phyloP scores from a whole-genome alignment of 2,797 vertebrate species.

The Bovichtus diacanthus region DNA sequence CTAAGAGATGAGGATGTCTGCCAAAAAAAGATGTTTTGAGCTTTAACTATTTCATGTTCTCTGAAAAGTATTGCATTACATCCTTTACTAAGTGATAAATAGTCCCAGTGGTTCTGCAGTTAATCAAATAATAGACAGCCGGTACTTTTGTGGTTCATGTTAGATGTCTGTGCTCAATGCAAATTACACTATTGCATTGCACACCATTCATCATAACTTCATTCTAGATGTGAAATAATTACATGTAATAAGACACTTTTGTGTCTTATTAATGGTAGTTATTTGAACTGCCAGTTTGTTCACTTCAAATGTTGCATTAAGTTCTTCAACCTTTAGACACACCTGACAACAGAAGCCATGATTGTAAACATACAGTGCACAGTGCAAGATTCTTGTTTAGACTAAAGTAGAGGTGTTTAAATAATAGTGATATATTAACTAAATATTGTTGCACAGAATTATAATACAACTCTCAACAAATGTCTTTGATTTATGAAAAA shows the following conservation, averaged over 20 bases:
- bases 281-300: constrained; percentile 19
- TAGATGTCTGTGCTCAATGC: not conserved
- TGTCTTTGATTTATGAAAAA: constrained; percentile 69
- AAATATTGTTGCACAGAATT: constrained; percentile 15
- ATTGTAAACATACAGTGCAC: constrained; percentile 30
- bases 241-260: not conserved
- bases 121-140: not conserved
- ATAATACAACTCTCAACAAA: constrained; percentile 47
- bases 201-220: constrained; percentile 7
- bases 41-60: not conserved
- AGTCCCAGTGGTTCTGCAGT: not conserved
- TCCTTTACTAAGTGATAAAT: not conserved
- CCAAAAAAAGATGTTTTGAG: not conserved
- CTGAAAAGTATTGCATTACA: not conserved
- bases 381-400: constrained; percentile 15
- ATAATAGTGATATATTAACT: constrained; percentile 30
- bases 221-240: constrained; percentile 27
- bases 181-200: not conserved
- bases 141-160: not conserved
- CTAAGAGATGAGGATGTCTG: not conserved
- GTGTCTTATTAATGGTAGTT: not conserved
- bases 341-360: constrained; percentile 47
- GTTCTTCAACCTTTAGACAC: constrained; percentile 47
- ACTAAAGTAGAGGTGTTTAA: constrained; percentile 13
- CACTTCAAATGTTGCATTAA: constrained; percentile 1